phyloP scores from a whole-genome alignment of 2,113 vertebrate genomes.

The Burhinus bistriatus region DNA sequence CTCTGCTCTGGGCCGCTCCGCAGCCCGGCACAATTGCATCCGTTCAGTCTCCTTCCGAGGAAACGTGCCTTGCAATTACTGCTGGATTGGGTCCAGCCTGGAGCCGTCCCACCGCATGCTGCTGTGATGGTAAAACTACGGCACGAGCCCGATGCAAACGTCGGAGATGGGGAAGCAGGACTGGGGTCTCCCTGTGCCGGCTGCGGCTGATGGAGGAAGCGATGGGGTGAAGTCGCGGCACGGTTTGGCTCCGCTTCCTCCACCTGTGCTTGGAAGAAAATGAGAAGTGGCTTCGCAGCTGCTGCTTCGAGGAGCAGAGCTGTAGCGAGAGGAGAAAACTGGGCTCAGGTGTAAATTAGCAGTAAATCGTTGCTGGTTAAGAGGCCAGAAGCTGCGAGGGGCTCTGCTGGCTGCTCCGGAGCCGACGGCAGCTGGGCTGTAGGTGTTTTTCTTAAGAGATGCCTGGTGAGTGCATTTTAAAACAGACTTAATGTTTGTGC shows the following conservation, averaged over 20 bases:
- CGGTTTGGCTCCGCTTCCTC: background rate
- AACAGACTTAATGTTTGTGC: background rate
- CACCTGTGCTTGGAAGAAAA: too few species aligned
- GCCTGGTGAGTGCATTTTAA: background rate
- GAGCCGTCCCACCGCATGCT: background rate
- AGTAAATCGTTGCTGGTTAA: background rate
- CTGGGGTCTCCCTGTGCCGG: background rate
- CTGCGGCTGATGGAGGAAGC: background rate
- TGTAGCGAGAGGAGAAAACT: background rate
- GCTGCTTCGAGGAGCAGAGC: background rate
- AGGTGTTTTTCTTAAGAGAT: background rate
- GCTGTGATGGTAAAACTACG: rapidly evolving
- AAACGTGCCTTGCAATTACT: background rate
- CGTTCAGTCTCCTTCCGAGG: background rate
- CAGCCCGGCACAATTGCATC: background rate
- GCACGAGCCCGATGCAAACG: too few species aligned
- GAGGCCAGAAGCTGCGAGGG: background rate
- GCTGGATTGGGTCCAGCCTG: background rate
- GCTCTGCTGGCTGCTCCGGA: background rate
- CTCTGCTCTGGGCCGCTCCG: background rate
- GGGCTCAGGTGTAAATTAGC: background rate
- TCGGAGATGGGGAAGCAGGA: background rate
- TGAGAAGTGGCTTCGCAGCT: background rate
- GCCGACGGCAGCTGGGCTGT: background rate
- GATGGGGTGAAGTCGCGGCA: rapidly evolving